These are phyloP conservation scores for Mellilla xanthometata DNA, from an alignment of 2,888 invertebrate genomes.

Conservation along the genomic window DNA sequence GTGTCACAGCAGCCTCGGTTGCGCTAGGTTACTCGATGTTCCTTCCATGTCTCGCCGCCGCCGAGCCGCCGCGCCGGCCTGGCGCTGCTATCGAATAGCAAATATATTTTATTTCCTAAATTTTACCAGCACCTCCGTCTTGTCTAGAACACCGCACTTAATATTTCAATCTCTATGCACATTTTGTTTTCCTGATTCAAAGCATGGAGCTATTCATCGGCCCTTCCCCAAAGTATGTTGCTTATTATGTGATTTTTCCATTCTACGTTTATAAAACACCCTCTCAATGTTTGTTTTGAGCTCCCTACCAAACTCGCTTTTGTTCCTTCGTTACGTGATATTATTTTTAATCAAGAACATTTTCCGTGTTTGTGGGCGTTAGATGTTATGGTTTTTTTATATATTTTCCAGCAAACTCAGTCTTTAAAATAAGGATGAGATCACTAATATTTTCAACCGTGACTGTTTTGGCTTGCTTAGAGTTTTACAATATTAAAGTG, in stretches of 20 bases:
- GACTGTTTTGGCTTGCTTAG: conserved; percentile 9
- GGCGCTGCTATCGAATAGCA: conserved; percentile 45
- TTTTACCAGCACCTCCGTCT: conserved; percentile 63
- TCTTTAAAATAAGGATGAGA: not conserved
- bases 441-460: conserved; percentile 9
- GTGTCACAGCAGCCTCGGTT: conserved; percentile 73
- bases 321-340: conserved; percentile 16
- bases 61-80: conserved; percentile 32
- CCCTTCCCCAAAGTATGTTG: conserved; percentile 44
- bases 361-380: conserved; percentile 16
- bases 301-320: conserved; percentile 15
- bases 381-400: conserved; percentile 8
- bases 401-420: no score
- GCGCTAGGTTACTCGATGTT: conserved; percentile 66
- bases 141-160: conserved; percentile 69
- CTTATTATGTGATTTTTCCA: conserved; percentile 34
- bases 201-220: conserved; percentile 55
- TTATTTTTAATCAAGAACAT: conserved; percentile 16
- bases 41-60: conserved; percentile 43
- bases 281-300: conserved; percentile 24
- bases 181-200: conserved; percentile 50
- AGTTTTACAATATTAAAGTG: not conserved
- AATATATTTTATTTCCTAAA: conserved; percentile 47
- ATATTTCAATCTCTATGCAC: conserved; percentile 69
- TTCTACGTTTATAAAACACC: conserved; percentile 16